Evolutionary conservation across 1,140 invertebrate species (phyloP).

Genomic region (Anagrus nilaparvatae): DNA sequence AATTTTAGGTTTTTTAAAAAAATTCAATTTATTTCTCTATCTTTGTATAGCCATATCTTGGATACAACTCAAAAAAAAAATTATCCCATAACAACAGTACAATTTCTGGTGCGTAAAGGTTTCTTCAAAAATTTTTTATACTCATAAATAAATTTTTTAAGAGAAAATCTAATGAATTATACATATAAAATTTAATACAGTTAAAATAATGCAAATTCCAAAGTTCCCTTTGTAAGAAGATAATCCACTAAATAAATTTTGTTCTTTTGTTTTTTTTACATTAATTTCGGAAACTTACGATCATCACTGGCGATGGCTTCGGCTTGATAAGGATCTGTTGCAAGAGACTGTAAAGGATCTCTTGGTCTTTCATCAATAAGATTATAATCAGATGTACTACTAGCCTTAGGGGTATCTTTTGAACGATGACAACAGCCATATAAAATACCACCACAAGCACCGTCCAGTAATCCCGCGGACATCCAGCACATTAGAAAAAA

Average conservation of each 20-base stretch:
- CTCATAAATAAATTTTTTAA: not conserved
- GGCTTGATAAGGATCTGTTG: constrained; percentile 41
- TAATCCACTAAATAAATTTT: no score
- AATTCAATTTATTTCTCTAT: no score
- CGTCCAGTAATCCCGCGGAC: constrained; percentile 76
- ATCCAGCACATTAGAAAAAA: constrained; percentile 90
- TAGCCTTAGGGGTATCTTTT: constrained; percentile 52
- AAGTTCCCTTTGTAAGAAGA: no score
- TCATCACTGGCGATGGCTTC: constrained; percentile 40
- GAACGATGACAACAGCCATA: constrained; percentile 76
- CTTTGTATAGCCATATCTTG: no score
- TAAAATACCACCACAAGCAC: constrained; percentile 72
- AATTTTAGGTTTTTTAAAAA: no score
- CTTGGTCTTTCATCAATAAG: constrained; percentile 52
- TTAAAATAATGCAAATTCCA: no score
- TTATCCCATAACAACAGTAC: no score
- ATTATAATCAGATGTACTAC: constrained; percentile 35
- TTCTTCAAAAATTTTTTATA: not conserved
- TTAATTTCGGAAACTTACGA: constrained; percentile 42
- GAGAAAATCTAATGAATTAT: not conserved
- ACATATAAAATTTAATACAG: no score
- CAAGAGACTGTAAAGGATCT: constrained; percentile 48
- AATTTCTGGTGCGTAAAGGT: no score
- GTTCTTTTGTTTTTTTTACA: constrained; percentile 15
- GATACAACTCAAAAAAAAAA: no score